Base-by-base conservation (phyloP, 1,140 invertebrate genomes). In the Philotrypesis tridentata region DNA sequence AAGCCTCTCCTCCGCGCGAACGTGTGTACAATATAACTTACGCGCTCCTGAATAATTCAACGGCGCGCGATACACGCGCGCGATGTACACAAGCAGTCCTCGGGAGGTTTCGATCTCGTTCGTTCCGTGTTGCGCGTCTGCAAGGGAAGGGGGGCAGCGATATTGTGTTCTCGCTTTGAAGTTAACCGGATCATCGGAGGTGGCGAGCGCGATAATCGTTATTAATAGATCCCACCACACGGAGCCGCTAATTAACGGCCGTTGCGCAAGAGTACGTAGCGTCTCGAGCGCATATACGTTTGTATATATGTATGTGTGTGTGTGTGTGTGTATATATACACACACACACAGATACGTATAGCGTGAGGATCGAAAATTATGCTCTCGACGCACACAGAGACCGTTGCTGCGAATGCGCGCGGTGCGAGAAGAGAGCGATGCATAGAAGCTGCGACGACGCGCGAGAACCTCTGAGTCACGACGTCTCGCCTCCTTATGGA, bases 401-500 rank as follows among this genome's bases (percentile, higher is more conserved):
- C n/a, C n/a, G n/a, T n/a, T n/a, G n/a, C n/a, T n/a, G n/a, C n/a
- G n/a, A n/a, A n/a, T n/a, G n/a, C n/a, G 33, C 9, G 21, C 48
- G 11, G 25, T 21, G 72, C 25, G 70, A 21, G 48, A 17, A 55
- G 21, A 8, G 3, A 23, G n/a, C 8, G 23, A 37, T 21, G 25
- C 21, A 23, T 21, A 55, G 21, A 55, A 55, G n/a, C 48, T 55
- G 48, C 48, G 21, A 55, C 48, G 21, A n/a, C 21, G n/a, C 21
- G n/a, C 23, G 61, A 60, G 40, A n/a, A n/a, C n/a, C n/a, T n/a
- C 61, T 65, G 61, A 27, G 8, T 65, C 74, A 65, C 14, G 75
- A n/a, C 31, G 63, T 55, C 21, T 68, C n/a, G 76, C 70, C 65
- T 71, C 43, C 70, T 79, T 79, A 79, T 79, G 77, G 77, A 70